Percentiles rank a stretch among this genome's conserved stretches.
Conservation (phyloP, 2,888 invertebrate species). For the Spicauda simplicius region DNA sequence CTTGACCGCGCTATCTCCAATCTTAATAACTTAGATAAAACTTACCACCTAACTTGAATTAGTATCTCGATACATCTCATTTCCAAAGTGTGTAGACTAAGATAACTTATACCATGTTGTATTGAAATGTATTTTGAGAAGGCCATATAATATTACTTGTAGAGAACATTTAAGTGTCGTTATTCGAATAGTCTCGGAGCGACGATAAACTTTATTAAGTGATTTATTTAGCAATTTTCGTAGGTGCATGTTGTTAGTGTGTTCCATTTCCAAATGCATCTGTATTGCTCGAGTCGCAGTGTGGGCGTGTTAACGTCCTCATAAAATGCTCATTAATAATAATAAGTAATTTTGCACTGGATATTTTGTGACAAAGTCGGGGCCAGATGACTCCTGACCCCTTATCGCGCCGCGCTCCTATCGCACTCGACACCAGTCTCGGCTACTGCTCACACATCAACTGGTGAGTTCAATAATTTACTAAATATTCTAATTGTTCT, state of each 20-base stretch:
- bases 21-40: background rate
- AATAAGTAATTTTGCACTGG: slow-evolving; percentile 33
- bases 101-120: no score
- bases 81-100: no score
- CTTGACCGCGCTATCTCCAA: slow-evolving; percentile 1
- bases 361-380: slow-evolving; percentile 32
- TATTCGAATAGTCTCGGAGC: no score
- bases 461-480: slow-evolving; percentile 18
- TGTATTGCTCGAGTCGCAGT: background rate
- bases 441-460: slow-evolving; percentile 5
- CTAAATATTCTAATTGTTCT: background rate
- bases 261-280: no score
- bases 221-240: no score
- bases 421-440: slow-evolving; percentile 29
- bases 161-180: no score
- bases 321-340: slow-evolving; percentile 35
- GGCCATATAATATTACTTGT: no score
- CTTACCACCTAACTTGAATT: no score
- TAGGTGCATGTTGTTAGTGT: no score
- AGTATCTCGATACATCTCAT: no score
- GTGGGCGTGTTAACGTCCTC: slow-evolving; percentile 23
- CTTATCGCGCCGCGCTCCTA: slow-evolving; percentile 42
- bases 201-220: no score
- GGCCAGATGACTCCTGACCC: slow-evolving; percentile 47
- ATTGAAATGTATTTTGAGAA: no score